phyloP scores from a whole-genome alignment of 2,113 vertebrate species.

The Apteryx owenii region DNA sequence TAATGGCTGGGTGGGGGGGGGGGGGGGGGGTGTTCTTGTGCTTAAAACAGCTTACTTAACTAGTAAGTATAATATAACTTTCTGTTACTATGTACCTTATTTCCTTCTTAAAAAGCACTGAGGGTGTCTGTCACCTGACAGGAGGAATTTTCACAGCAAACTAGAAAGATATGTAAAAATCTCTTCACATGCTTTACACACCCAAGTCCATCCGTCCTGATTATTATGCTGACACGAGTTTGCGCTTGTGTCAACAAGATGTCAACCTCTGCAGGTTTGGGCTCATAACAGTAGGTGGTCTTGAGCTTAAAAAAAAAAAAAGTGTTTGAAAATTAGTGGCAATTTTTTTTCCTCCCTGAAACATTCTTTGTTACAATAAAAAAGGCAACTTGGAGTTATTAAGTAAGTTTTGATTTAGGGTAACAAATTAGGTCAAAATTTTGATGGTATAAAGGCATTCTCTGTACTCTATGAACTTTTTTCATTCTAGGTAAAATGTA shows the following conservation, averaged over 20 bases:
- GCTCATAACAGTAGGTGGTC: background rate
- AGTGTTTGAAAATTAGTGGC: background rate
- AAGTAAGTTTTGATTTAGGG: background rate
- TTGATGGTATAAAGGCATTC: background rate
- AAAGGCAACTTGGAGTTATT: background rate
- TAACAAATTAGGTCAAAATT: background rate
- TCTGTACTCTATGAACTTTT: background rate
- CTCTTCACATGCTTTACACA: background rate
- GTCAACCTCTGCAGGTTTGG: background rate
- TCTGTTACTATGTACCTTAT: rapidly evolving
- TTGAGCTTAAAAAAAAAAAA: background rate
- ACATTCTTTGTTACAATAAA: background rate
- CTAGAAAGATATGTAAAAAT: background rate
- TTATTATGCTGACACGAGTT: background rate
- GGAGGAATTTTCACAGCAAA: background rate
- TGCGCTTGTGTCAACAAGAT: background rate
- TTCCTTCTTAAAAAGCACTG: background rate
- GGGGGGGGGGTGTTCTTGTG: background rate
- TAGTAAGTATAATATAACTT: background rate
- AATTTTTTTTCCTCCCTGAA: background rate
- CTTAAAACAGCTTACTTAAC: background rate
- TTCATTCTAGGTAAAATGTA: background rate
- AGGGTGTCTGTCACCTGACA: background rate
- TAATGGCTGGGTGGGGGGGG: background rate
- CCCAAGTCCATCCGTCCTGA: background rate